These are phyloP conservation scores for Rhodinocichla rosea DNA, from an alignment of 2,113 vertebrate species.

Conservation along the genomic window DNA sequence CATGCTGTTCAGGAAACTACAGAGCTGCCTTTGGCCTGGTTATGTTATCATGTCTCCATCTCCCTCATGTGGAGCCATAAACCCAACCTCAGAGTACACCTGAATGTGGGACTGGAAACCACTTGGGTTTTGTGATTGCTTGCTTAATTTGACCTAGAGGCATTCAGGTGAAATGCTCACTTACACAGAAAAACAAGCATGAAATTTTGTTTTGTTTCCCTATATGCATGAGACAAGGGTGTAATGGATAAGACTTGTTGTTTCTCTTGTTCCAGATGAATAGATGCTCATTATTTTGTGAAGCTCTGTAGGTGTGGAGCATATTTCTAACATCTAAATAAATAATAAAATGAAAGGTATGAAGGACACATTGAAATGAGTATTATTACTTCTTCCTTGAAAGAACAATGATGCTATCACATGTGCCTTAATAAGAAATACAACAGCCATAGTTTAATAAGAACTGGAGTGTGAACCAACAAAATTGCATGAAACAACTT, in stretches of 20 bases:
- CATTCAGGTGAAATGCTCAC: neutral
- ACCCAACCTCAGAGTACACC: neutral
- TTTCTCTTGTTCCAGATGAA: neutral
- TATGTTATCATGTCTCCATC: neutral
- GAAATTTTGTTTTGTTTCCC: neutral
- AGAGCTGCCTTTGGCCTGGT: neutral
- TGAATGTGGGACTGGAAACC: neutral
- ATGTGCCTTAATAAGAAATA: neutral
- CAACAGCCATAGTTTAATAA: neutral
- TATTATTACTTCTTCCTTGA: neutral
- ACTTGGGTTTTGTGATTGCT: neutral
- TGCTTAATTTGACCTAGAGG: neutral
- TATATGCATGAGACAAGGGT: neutral
- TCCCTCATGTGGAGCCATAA: neutral
- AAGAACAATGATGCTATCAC: neutral
- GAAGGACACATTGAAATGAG: neutral
- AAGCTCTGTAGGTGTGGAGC: neutral
- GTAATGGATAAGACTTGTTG: neutral
- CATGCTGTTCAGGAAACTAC: neutral
- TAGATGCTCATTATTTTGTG: neutral
- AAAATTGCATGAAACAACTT: slow-evolving; percentile 33
- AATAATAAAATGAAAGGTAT: neutral
- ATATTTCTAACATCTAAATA: neutral
- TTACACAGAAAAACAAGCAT: neutral
- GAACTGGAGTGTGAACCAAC: slow-evolving; percentile 33